Base-by-base conservation (phyloP, 2,113 vertebrate genomes). In the Marmota monax region DNA sequence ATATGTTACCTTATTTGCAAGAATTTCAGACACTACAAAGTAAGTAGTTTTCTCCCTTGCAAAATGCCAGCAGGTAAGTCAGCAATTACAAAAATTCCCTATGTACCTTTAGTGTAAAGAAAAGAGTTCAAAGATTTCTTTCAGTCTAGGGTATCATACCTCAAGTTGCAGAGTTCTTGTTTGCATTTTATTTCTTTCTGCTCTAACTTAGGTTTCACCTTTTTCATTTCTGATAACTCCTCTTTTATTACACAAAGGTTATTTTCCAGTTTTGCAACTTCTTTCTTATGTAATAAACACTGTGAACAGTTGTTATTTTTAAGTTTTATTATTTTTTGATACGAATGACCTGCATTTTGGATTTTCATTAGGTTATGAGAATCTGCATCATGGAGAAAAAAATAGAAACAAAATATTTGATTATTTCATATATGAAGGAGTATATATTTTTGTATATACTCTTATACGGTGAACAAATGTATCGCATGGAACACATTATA, bases 171-270 rank as follows among this genome's bases (percentile, higher is more conserved):
- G 77, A 99, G 97, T 97, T 99, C 99, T 4, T 98, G 99, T 86
- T 99, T 98, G 94, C 99, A 94, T 96, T 99, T 99, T 96, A 99
- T 90, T 98, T 98, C 99, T 92, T 98, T 97, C 96, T 98, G 98
- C 77, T 99, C 99, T 96, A 99, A 94, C 56, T 92, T 96, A n/a
- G 98, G 98, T 95, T 98, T 99, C 2, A 97, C 42, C 61, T 99
- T 99, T 97, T 98, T 98, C 56, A 58, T 58, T 58, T 58, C 56
- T 58, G 56, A 22, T 58, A 58, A 22, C 56, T 58, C 20, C 20
- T 23, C 56, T 58, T 58, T 58, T 23, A 58, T 58, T 58, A 58
- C 20, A 58, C 1, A 22, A 58, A 58, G 20, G 6, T 58, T 58
- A 58, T 58, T 58, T 58, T 58, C 56, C 56, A 58, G 56, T 23